A percentile compares a stretch with the other conserved stretches of the same genome.
phyloP scores from a whole-genome alignment of 2,797 vertebrate genomes.

The Poecile montanus region DNA sequence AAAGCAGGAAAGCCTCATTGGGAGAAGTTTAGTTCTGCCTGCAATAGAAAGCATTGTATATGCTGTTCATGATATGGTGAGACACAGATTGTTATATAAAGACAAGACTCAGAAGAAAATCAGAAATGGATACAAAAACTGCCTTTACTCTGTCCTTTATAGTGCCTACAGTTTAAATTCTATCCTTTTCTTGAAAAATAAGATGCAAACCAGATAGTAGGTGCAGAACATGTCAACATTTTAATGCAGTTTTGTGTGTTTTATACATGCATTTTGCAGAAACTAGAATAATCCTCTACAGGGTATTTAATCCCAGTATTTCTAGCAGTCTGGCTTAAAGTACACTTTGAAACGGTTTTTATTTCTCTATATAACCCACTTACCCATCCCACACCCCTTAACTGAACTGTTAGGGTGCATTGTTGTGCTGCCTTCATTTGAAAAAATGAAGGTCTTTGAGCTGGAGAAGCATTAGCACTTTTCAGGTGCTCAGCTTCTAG shows the following conservation, averaged over 20 bases:
- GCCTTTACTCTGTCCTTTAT: not conserved
- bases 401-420: not conserved
- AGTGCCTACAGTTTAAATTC: not conserved
- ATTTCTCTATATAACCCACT: not conserved
- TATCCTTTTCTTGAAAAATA: not conserved
- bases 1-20: slow-evolving; percentile 7
- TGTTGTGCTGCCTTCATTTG: not conserved
- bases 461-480: not conserved
- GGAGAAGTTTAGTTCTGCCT: not conserved
- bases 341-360: not conserved
- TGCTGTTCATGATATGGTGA: not conserved
- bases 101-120: not conserved
- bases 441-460: not conserved
- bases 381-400: not conserved
- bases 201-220: not conserved
- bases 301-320: not conserved
- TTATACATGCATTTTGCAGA: not conserved
- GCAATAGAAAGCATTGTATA: not conserved
- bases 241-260: not conserved
- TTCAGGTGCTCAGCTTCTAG: not conserved
- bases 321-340: not conserved
- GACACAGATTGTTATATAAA: not conserved
- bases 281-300: not conserved
- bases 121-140: not conserved
- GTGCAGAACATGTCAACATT: not conserved